Evolutionary conservation across 2,113 vertebrate species (phyloP).

Genomic region (Saimiri boliviensis): DNA sequence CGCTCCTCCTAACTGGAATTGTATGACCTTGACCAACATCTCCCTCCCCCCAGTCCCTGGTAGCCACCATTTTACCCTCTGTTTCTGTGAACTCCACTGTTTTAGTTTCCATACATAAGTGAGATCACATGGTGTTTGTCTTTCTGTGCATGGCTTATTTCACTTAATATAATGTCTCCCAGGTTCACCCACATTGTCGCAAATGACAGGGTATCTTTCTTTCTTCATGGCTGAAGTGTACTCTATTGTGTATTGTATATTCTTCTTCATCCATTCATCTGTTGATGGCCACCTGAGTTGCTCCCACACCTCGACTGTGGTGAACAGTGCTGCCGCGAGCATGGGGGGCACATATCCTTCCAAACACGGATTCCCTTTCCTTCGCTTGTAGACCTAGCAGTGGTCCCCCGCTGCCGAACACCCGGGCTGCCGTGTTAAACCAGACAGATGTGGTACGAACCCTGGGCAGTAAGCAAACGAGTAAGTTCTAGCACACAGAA

Average conservation of each 20-base stretch:
- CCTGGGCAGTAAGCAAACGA: background rate
- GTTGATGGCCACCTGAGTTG: too few relatives aligned
- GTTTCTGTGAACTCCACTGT: background rate
- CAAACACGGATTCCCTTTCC: background rate
- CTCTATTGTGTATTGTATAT: background rate
- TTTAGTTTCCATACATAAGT: background rate
- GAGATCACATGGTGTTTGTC: background rate
- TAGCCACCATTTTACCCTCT: background rate
- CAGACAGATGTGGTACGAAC: background rate
- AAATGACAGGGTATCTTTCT: background rate
- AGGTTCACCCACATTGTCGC: background rate
- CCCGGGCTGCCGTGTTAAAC: background rate
- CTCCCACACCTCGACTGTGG: background rate
- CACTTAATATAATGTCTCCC: background rate
- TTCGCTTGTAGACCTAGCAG: background rate
- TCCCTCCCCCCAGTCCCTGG: background rate
- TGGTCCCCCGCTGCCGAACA: too few relatives aligned
- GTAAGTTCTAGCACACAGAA: background rate
- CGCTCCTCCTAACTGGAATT: background rate
- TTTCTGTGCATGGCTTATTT: background rate
- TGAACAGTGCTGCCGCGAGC: accelerated
- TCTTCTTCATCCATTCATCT: background rate
- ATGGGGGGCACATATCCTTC: background rate
- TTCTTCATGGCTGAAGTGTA: background rate
- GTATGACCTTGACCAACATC: background rate